phyloP scores from a whole-genome alignment of 2,113 vertebrate species.

The Coryphaenoides rupestris region DNA sequence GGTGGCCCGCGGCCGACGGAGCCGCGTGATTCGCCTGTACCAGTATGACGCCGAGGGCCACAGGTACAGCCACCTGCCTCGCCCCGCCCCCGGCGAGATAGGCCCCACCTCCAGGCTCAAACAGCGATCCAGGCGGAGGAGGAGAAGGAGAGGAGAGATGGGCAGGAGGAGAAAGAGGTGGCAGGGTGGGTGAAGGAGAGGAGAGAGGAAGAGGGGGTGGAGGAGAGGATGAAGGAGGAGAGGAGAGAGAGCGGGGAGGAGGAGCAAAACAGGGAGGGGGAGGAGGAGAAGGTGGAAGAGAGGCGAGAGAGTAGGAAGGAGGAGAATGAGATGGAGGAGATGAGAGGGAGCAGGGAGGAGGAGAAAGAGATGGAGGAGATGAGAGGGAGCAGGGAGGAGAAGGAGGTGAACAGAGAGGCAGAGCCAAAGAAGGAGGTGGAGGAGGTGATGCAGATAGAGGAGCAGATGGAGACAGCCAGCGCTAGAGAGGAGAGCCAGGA shows the following conservation, averaged over 20 bases:
- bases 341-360: not conserved
- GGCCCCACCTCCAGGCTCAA: slow-evolving; percentile 24
- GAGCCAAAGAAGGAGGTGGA: not conserved
- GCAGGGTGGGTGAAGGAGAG: too few species aligned
- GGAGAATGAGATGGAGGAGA: not conserved
- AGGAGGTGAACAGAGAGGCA: not conserved
- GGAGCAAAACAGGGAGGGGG: not conserved
- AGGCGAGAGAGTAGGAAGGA: not conserved
- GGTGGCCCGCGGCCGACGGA: not conserved
- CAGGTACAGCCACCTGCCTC: slow-evolving; percentile 56
- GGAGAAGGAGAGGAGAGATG: too few species aligned
- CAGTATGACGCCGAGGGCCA: slow-evolving; percentile 74
- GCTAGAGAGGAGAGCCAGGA: not conserved
- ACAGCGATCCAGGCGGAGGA: slow-evolving; percentile 64
- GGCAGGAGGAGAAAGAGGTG: too few species aligned
- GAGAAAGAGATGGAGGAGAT: not conserved
- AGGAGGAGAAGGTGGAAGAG: not conserved
- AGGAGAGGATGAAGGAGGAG: not conserved
- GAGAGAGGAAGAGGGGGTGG: too few species aligned
- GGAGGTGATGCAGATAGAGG: not conserved
- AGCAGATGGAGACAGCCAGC: not conserved
- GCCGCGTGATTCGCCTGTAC: slow-evolving; percentile 69
- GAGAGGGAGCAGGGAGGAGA: not conserved
- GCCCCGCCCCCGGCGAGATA: not conserved
- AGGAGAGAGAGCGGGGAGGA: not conserved